phyloP scores from a whole-genome alignment of 1,140 invertebrate genomes.

The Theocolax elegans region DNA sequence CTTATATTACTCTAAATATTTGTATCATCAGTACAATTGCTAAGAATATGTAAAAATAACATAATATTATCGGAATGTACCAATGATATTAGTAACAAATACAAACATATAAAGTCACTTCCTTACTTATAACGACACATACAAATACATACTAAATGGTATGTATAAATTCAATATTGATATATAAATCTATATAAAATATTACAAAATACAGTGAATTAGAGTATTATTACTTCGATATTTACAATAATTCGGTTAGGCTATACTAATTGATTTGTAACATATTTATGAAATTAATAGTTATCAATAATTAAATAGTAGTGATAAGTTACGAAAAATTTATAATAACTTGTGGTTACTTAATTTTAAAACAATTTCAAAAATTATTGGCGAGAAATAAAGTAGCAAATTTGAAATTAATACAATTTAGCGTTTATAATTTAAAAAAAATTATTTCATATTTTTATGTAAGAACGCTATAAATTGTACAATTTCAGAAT shows the following conservation, averaged over 20 bases:
- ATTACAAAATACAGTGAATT: slow-evolving; percentile 36
- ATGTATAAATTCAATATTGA: slow-evolving; percentile 39
- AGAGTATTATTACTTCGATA: slow-evolving; percentile 27
- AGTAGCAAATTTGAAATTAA: no score
- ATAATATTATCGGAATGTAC: not conserved
- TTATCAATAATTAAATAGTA: slow-evolving; percentile 15
- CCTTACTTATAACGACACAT: slow-evolving; percentile 35
- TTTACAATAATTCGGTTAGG: slow-evolving; percentile 31
- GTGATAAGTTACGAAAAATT: slow-evolving; percentile 20
- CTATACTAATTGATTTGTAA: slow-evolving; percentile 3
- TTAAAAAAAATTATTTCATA: not conserved
- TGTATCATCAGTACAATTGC: slow-evolving; percentile 6
- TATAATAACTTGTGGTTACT: slow-evolving; percentile 18
- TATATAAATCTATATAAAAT: slow-evolving; percentile 32
- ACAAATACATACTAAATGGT: slow-evolving; percentile 42
- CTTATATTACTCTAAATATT: no score
- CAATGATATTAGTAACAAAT: slow-evolving; percentile 21
- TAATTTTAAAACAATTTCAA: no score
- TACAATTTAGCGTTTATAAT: no score
- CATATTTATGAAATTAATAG: not conserved
- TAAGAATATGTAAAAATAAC: slow-evolving; percentile 20
- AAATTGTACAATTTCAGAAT: not conserved
- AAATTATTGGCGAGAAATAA: no score
- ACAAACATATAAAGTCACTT: slow-evolving; percentile 4
- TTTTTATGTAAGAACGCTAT: not conserved